Evolutionary conservation across 2,113 vertebrate genomes (phyloP).

Genomic region (Tragelaphus imberbis): DNA sequence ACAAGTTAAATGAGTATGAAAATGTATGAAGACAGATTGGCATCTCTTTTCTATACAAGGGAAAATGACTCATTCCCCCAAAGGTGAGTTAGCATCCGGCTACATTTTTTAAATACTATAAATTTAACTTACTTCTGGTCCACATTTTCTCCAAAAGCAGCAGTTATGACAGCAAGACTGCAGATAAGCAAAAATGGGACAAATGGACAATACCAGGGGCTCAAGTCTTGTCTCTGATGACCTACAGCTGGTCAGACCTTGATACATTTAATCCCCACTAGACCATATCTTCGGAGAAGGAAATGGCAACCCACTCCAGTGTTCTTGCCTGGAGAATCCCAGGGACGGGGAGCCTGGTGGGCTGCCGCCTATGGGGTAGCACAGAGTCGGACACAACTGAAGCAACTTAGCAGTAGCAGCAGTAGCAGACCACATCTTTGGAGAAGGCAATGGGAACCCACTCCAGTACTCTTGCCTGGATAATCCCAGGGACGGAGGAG

Average conservation of each 20-base stretch:
- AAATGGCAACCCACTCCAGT: too few species aligned
- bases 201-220: not conserved
- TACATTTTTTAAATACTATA: not conserved
- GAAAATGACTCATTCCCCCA: not conserved
- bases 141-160: not conserved
- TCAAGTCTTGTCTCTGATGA: not conserved
- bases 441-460: too few species aligned
- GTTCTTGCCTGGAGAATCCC: too few species aligned
- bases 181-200: not conserved
- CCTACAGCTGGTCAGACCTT: not conserved
- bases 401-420: too few species aligned
- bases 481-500: too few species aligned
- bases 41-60: not conserved
- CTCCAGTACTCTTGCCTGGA: too few species aligned
- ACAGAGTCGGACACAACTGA: too few species aligned
- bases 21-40: constrained; percentile 21
- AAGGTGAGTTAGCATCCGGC: not conserved
- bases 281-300: not conserved
- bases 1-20: constrained; percentile 15
- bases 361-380: too few species aligned
- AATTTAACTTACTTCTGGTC: not conserved
- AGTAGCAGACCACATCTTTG: too few species aligned
- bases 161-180: not conserved
- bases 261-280: not conserved
- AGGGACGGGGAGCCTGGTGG: too few species aligned